Base-by-base conservation (phyloP, 2,888 invertebrate species). In the Chaetogeoica ovagalla region DNA sequence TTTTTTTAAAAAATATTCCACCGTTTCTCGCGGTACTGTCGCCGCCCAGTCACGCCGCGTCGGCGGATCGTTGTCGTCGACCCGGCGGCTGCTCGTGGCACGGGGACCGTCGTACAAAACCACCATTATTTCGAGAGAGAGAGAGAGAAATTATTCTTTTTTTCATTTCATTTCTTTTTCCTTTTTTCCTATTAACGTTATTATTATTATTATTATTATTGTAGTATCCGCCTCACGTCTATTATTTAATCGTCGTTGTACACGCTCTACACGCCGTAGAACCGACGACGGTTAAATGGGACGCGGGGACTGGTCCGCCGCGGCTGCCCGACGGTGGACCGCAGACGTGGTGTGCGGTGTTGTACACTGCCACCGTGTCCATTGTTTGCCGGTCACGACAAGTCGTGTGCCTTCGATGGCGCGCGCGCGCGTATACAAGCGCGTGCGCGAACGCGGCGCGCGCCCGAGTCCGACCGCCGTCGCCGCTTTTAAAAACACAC, bases 31-130 rank as follows among this genome's bases (percentile, higher is more conserved):
- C 43, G 52, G 55, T 70, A 70, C 63, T 70, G 70, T 79, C 70
- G 77, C 77, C 63, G 63, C 70, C 63, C 77, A 79, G 30, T 30
- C 77, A 69, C 77, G 37, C 39, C 43, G 19, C 55, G n/a, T n/a
- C n/a, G 30, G 30, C 2, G 30, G 30, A 30, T 30, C 1, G 30
- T 30, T 4, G 30, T 30, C 30, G 30, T 30, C 30, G n/a, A n/a
- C n/a, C n/a, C n/a, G n/a, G n/a, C n/a, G n/a, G 55, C 77, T 70
- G 77, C 77, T 79, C 77, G 77, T 79, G 77, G 77, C 77, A 79
- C 43, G 43, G 30, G 4, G n/a, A n/a, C n/a, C 70, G 70, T n/a
- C 23, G 70, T 70, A 79, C 77, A 70, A 79, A 71, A 70, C 70
- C 55, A 70, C 70, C 55, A 79, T 79, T 79, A 79, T 79, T 71